Evolutionary conservation across 2,113 vertebrate species (phyloP).

Genomic region (Python bivittatus): DNA sequence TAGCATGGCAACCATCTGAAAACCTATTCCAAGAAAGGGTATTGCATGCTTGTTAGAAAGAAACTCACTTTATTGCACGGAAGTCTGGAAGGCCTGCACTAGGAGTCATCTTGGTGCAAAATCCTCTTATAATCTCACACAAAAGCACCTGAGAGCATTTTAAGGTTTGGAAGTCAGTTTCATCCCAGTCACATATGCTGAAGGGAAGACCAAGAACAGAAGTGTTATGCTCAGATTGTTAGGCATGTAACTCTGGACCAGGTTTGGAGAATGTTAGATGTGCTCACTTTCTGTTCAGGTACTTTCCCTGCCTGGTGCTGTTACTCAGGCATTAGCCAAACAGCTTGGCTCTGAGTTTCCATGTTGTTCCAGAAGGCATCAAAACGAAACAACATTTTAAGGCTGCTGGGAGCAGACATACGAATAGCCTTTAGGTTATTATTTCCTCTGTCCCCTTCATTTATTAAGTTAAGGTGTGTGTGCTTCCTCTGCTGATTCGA

Average conservation of each 20-base stretch:
- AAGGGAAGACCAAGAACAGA: not conserved
- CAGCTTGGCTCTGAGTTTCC: not conserved
- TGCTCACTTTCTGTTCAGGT: not conserved
- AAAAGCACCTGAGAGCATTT: not conserved
- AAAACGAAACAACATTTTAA: not conserved
- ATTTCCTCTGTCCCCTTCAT: not conserved
- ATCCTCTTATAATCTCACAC: not conserved
- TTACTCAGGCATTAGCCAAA: not conserved
- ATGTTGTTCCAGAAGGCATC: not conserved
- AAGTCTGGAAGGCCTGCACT: not conserved
- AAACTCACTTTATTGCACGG: too few relatives aligned
- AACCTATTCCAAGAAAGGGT: not conserved
- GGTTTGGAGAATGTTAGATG: not conserved
- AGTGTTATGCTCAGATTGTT: not conserved
- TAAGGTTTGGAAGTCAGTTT: not conserved
- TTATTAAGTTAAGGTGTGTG: not conserved
- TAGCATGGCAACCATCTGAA: not conserved
- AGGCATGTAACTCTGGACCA: not conserved
- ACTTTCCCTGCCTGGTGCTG: not conserved
- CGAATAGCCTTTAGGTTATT: not conserved
- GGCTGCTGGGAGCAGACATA: not conserved
- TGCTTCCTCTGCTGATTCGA: not conserved
- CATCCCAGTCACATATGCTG: not conserved
- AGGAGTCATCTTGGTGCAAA: not conserved
- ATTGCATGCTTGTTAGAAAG: not conserved